These are phyloP conservation scores for Agapostemon virescens DNA, from an alignment of 2,888 invertebrate genomes.

Conservation along the genomic window DNA sequence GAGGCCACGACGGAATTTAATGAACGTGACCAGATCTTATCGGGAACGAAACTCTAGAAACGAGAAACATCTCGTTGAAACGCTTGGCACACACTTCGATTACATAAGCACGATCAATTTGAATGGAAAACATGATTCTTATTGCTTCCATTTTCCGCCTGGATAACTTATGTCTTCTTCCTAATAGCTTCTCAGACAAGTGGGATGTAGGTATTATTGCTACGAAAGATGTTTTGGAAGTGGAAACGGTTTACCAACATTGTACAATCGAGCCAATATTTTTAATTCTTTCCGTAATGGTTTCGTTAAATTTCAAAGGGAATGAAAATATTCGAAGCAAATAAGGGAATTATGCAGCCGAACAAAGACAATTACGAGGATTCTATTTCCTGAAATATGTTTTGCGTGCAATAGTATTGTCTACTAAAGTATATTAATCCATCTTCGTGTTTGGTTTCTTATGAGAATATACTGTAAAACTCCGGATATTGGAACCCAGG, in stretches of 20 bases:
- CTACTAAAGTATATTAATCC: not conserved
- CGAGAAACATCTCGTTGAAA: conserved; percentile 41
- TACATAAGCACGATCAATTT: conserved; percentile 58
- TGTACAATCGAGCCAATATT: not conserved
- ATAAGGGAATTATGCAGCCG: not conserved
- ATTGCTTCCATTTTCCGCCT: conserved; percentile 33
- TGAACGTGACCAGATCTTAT: conserved; percentile 68
- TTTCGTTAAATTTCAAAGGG: not conserved
- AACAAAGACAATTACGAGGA: conserved; percentile 4
- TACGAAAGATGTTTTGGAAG: not conserved
- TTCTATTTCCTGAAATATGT: not conserved
- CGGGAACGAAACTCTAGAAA: conserved; percentile 48
- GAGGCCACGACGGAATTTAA: conserved; percentile 64
- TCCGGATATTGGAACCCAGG: no score
- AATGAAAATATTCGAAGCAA: not conserved
- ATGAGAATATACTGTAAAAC: no score
- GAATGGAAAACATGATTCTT: conserved; percentile 57
- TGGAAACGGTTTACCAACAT: not conserved
- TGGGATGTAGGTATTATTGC: not conserved
- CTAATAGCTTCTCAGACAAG: not conserved
- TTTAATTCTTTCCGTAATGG: not conserved
- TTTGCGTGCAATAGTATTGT: not conserved
- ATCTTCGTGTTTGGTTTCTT: not conserved
- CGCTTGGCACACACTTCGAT: conserved; percentile 52
- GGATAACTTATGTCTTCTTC: conserved; percentile 26